Base-by-base conservation (phyloP, 2,888 invertebrate species). In the Tanytarsus gracilentus region DNA sequence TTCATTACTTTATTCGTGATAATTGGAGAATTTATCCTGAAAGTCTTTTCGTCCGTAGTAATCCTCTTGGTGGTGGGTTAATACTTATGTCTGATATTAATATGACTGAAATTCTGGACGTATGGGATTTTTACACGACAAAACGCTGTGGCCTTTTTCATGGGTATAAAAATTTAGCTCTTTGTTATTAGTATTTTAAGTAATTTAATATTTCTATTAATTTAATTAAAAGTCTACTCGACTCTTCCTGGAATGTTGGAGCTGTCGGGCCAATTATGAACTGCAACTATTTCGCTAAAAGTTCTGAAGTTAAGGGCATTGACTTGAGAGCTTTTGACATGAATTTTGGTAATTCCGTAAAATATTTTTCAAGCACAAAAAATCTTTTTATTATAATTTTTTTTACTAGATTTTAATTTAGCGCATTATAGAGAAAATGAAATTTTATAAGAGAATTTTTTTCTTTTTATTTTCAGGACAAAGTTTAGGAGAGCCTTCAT, bases 171-270 rank as follows among this genome's bases (percentile, higher is more conserved):
- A n/a, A n/a, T n/a, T n/a, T n/a, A n/a, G n/a, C n/a, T n/a, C n/a
- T n/a, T n/a, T n/a, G n/a, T n/a, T n/a, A n/a, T n/a, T n/a, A n/a
- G n/a, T n/a, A n/a, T n/a, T n/a, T n/a, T n/a, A n/a, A n/a, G n/a
- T n/a, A n/a, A n/a, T n/a, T n/a, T n/a, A n/a, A n/a, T n/a, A n/a
- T n/a, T n/a, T n/a, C n/a, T n/a, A n/a, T n/a, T n/a, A n/a, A n/a
- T n/a, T n/a, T n/a, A n/a, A n/a, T n/a, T n/a, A n/a, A n/a, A n/a
- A n/a, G n/a, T 25, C 26, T 21, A 4, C 5, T 44, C 4, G 58
- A 58, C 9, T 26, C 40, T 16, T 18, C 30, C 1, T 58, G 58
- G 58, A 58, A 58, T 30, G 16, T 58, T 29, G 58, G 26, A 5
- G 44, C 29, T 11, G 9, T 58, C 21, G 29, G 29, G 2, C 6